Evolutionary conservation across 53 echinoderm and acorn worm genomes (phyloP), one percentile per base, ranked within the genome.

Genomic region (Arbacia lixula): DNA sequence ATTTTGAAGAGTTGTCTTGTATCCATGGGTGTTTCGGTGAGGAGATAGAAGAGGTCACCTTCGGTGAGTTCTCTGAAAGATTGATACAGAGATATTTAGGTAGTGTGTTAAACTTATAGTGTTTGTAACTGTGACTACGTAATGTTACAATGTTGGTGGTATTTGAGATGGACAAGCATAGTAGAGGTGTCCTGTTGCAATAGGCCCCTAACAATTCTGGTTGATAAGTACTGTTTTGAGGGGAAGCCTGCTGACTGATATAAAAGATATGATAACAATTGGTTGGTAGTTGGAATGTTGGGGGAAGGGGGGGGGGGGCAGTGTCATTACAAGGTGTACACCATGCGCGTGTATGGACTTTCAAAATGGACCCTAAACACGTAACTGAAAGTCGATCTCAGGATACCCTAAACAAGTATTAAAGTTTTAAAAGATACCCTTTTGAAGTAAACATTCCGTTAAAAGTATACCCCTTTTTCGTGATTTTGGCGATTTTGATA

Each of bases 1-100:
- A 87, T 66, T 63, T 87, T 87, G 66, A 87, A 77, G 34, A 87
- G 77, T n/a, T 77, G 87, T 42, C 80, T 77, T 64, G 78, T 87
- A 52, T 87, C 87, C 53, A 32, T 61, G 28, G 87, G 66, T 65
- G 87, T 77, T 76, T 56, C 17, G 56, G 17, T 56, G 78, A 78
- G 78, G 78, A 78, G 78, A 78, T 78, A 57, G 78, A 78, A 78
- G 78, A 78, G 78, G 78, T 56, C 78, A 78, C 78, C 78, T 78
- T 78, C 36, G 58, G 78, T 57, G 21, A 12, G 79, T 27, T 87
- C 82, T 30, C 82, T 81, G 82, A 61, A 81, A 81, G 57, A 56
- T 4, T 28, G 33, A 77, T 5, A 53, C 6, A 56, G 58, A 17
- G 78, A 78, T 78, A 58, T n/a, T 78, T 78, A 78, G 60, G 60